Conservation (phyloP, 30 jellyfish, hydroid and myxozoan genomes). For the Sanderia malayensis region DNA sequence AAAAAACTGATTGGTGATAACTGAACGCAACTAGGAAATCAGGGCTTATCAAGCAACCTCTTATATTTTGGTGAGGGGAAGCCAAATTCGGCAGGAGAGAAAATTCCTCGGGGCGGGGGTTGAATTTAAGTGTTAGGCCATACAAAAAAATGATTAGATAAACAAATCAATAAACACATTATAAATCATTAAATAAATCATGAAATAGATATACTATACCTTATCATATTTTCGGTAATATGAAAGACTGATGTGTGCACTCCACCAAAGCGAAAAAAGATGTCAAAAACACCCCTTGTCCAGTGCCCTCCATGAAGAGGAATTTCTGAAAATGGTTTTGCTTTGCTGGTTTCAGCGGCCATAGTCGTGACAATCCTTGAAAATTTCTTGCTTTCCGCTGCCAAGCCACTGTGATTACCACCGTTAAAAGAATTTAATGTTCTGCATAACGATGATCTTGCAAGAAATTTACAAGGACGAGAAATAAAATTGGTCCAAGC, state of each 20-base stretch:
- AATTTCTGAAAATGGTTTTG: constrained; percentile 6
- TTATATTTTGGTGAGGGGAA: too few relatives aligned
- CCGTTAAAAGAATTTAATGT: too few relatives aligned
- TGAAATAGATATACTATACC: neutral
- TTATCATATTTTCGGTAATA: neutral
- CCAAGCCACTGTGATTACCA: too few relatives aligned
- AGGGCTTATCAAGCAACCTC: too few relatives aligned
- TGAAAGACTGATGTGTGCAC: neutral
- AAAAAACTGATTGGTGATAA: too few relatives aligned
- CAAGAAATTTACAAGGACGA: too few relatives aligned
- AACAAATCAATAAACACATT: neutral
- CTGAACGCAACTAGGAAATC: too few relatives aligned
- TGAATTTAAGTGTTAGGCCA: neutral
- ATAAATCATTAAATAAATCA: neutral
- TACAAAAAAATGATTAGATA: neutral
- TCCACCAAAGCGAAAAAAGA: constrained; percentile 1
- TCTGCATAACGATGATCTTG: too few relatives aligned
- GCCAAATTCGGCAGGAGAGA: neutral
- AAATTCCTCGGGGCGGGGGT: neutral
- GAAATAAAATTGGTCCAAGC: too few relatives aligned
- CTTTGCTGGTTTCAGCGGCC: too few relatives aligned
- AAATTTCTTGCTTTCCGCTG: too few relatives aligned
- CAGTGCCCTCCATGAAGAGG: neutral
- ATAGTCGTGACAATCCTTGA: too few relatives aligned
- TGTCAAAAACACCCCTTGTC: neutral